These are phyloP conservation scores for Distichodus sexfasciatus DNA, from an alignment of 2,797 vertebrate species.

Conservation along the genomic window DNA sequence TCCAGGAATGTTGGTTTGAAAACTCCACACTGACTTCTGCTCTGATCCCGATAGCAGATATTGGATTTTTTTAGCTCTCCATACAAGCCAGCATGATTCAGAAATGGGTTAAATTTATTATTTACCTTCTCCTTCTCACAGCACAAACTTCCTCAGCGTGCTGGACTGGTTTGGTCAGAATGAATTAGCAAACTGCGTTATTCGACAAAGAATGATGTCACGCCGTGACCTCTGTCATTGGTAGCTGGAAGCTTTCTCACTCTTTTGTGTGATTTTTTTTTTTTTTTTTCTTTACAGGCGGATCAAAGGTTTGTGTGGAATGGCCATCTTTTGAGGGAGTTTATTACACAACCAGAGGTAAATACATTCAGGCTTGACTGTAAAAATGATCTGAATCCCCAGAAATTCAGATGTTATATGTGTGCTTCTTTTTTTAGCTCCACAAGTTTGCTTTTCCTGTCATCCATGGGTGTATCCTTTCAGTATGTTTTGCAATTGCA, in stretches of 20 bases:
- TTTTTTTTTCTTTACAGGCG: constrained; percentile 73
- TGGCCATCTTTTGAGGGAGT: constrained; percentile 92
- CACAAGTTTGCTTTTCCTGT: constrained; percentile 76
- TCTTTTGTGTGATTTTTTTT: neutral
- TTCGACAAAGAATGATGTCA: neutral
- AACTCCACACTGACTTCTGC: no score
- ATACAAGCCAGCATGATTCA: no score
- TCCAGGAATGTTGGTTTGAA: no score
- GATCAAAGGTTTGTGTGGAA: constrained; percentile 99
- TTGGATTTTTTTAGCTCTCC: no score
- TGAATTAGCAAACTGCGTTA: neutral
- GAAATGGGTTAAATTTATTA: no score
- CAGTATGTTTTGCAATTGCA: neutral
- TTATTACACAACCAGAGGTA: constrained; percentile 95
- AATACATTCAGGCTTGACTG: constrained; percentile 11
- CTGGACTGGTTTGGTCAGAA: constrained; percentile 11
- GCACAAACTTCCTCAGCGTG: neutral
- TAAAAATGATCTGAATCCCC: neutral
- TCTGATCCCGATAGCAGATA: no score
- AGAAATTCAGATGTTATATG: neutral
- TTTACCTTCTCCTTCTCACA: no score
- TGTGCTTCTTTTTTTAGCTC: constrained; percentile 60
- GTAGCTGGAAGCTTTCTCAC: neutral
- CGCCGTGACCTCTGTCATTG: no score
- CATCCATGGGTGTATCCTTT: constrained; percentile 82